Evolutionary conservation across 2,797 vertebrate species (phyloP), one percentile per base, ranked within the genome.

Genomic region (Agapornis canus): DNA sequence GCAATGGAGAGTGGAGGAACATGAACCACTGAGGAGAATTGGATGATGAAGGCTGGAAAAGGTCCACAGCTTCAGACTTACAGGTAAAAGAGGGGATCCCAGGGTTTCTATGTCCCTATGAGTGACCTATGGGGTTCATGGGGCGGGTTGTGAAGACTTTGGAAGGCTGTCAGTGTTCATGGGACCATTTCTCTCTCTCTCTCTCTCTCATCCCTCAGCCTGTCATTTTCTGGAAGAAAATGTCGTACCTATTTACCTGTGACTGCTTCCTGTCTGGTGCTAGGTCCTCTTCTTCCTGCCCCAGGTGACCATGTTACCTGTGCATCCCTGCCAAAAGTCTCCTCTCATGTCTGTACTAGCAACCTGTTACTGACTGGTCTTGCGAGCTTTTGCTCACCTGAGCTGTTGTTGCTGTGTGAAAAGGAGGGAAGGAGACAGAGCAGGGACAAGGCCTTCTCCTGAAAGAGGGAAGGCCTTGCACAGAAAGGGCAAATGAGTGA

Each of bases 91-190:
- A 65, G 17, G 18, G 3, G 3, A 57, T 82, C 5, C 12, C 3
- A 3, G 19, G 13, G 2, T 68, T 61, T 78, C 56, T 68, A 19
- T 68, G 13, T 14, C 23, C 27, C 22, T n/a, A 11, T 15, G 19
- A 80, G 27, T 66, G 25, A 23, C 20, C 42, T 25, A 0, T 47
- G 13, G 4, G 3, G 2, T 57, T 73, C 42, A 3, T 3, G 4
- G 23, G 18, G 19, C n/a, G 35, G 1, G 5, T 57, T 8, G 1
- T 60, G 26, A 7, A 91, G n/a, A 21, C 14, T 69, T 71, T 37
- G 17, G 6, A 71, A 43, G 14, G 5, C 37, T 66, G 5, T 40
- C 20, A 5, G 11, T 48, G 9, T 35, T 82, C 29, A 21, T 1
- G 4, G 37, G 6, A 52, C 20, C 68, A 22, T 48, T 83, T 76